A percentile compares a stretch with the other conserved stretches of the same genome.
These are phyloP conservation scores for Tautogolabrus adspersus DNA, from an alignment of 2,113 vertebrate genomes.

Conservation along the genomic window DNA sequence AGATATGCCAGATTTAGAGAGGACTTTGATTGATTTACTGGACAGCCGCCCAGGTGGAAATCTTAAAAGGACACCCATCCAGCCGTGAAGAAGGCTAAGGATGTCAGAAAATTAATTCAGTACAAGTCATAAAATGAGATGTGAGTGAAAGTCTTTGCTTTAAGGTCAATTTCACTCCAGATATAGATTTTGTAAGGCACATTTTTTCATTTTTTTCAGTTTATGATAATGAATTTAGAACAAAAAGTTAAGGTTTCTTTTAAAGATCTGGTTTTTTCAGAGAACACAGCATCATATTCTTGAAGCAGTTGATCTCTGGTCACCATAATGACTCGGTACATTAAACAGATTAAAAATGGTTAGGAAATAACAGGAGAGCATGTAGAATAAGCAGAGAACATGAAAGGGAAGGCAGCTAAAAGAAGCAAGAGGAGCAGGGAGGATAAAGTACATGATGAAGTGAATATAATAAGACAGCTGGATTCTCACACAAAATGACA, in stretches of 20 bases:
- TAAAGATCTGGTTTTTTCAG: too few relatives aligned
- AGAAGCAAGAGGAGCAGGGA: constrained; percentile 13
- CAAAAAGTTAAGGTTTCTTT: neutral
- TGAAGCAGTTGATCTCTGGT: neutral
- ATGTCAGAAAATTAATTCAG: constrained; percentile 27
- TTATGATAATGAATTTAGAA: constrained; percentile 3
- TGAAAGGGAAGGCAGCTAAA: constrained; percentile 30
- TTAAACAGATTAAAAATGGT: constrained; percentile 24
- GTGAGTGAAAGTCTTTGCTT: constrained; percentile 25
- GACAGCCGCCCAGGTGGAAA: constrained; percentile 58
- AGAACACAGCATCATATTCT: neutral
- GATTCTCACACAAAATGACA: constrained; percentile 63
- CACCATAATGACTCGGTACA: neutral
- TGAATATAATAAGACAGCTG: constrained; percentile 75
- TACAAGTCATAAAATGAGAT: constrained; percentile 24
- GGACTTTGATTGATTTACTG: constrained; percentile 64
- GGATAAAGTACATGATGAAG: constrained; percentile 23
- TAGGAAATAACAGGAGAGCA: constrained; percentile 18
- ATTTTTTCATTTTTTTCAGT: neutral
- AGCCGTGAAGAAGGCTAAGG: constrained; percentile 32
- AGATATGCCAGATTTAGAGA: constrained; percentile 59
- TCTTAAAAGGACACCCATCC: constrained; percentile 41
- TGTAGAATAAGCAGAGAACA: constrained; percentile 8
- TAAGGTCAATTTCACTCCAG: constrained; percentile 14
- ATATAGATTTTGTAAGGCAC: neutral